Evolutionary conservation across 64 coral and sea anemone genomes (phyloP).

Genomic region (Porites lutea): DNA sequence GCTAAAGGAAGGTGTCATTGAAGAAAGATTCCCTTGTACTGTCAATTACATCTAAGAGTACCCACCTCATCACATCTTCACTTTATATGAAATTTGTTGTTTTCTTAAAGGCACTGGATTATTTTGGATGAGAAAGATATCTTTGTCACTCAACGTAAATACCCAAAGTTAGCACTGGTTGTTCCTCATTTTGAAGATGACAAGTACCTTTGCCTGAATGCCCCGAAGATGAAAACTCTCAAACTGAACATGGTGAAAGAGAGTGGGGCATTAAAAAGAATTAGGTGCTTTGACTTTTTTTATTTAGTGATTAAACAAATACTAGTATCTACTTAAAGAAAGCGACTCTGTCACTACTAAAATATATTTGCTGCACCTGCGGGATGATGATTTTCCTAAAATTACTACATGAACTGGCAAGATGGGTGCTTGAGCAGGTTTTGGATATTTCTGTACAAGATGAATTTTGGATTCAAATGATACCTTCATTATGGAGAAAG

Average conservation of each 20-base stretch:
- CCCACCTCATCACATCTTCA: background rate
- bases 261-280: background rate
- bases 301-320: background rate
- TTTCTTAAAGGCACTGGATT: slow-evolving; percentile 60
- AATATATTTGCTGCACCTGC: too few relatives aligned
- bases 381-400: too few relatives aligned
- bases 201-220: slow-evolving; percentile 60
- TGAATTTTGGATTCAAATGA: too few relatives aligned
- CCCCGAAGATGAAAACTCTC: slow-evolving; percentile 80
- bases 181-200: slow-evolving; percentile 56
- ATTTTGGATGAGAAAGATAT: slow-evolving; percentile 72
- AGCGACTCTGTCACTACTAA: too few relatives aligned
- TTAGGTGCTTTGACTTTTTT: slow-evolving; percentile 12
- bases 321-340: too few relatives aligned
- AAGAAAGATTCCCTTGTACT: too few relatives aligned
- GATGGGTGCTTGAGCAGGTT: too few relatives aligned
- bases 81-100: background rate
- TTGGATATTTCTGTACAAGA: too few relatives aligned
- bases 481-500: too few relatives aligned
- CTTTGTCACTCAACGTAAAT: slow-evolving; percentile 59
- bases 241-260: slow-evolving; percentile 48
- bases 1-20: too few relatives aligned
- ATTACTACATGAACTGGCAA: too few relatives aligned
- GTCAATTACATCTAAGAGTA: too few relatives aligned
- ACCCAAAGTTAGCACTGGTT: slow-evolving; percentile 79